Percentiles rank a stretch among this genome's conserved stretches.
Conservation (phyloP, 2,888 invertebrate genomes). For the Lochmaea capreae region DNA sequence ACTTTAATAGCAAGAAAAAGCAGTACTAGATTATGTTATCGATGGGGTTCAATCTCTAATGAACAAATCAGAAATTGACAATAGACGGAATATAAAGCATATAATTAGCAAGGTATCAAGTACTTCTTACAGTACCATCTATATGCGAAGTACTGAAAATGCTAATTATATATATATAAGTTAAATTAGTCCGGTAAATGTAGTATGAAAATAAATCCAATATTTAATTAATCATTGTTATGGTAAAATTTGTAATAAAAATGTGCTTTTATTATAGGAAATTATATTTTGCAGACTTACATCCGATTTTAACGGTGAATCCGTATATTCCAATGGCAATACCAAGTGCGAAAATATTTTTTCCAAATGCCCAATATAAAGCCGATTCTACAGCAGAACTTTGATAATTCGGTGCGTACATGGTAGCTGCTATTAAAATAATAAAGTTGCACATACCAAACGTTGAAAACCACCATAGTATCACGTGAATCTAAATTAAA, state of each 20-base stretch:
- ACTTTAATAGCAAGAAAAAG: neutral
- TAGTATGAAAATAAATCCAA: too few relatives aligned
- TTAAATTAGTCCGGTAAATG: neutral
- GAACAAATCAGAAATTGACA: neutral
- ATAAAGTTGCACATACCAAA: slow-evolving; percentile 53
- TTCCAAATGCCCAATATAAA: slow-evolving; percentile 63
- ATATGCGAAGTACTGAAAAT: neutral
- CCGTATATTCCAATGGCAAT: slow-evolving; percentile 56
- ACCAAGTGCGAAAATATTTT: slow-evolving; percentile 62
- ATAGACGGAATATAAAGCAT: neutral
- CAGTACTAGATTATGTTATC: slow-evolving; percentile 8
- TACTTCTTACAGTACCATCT: slow-evolving; percentile 7
- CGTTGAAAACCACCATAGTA: slow-evolving; percentile 56
- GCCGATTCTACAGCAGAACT: slow-evolving; percentile 62
- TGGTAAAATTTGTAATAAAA: too few relatives aligned
- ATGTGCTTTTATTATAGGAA: too few relatives aligned
- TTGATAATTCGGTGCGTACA: slow-evolving; percentile 58
- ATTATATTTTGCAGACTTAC: slow-evolving; percentile 41
- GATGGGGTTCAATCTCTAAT: slow-evolving; percentile 15
- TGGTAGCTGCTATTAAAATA: slow-evolving; percentile 49
- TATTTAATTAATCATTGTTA: neutral
- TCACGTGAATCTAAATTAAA: slow-evolving; percentile 50
- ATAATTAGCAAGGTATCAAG: neutral
- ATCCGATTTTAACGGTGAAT: slow-evolving; percentile 51
- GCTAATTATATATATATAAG: neutral